These are phyloP conservation scores for Drosophila prolongata DNA, from an alignment of 2,888 invertebrate genomes.

Conservation along the genomic window DNA sequence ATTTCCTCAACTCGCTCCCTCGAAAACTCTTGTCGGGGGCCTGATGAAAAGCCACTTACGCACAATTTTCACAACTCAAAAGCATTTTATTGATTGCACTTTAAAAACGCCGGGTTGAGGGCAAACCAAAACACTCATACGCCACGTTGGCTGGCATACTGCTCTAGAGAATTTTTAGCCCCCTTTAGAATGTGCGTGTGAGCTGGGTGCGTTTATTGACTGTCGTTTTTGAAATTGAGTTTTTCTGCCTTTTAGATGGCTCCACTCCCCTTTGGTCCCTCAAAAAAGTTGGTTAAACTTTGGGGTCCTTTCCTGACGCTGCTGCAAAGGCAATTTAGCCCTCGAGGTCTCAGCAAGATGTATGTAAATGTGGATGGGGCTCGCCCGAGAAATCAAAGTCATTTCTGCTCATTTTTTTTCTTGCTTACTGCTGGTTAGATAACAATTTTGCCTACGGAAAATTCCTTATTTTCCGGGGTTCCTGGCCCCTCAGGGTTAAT, in stretches of 20 bases:
- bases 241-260: constrained; percentile 51
- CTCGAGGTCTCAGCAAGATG: constrained; percentile 48
- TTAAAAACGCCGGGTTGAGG: constrained; percentile 55
- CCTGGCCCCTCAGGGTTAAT: constrained; percentile 48
- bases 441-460: constrained; percentile 32
- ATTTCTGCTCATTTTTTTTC: constrained; percentile 51
- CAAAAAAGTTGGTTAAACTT: constrained; percentile 56
- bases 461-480: constrained; percentile 9
- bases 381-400: constrained; percentile 54
- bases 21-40: constrained; percentile 11
- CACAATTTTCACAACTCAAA: constrained; percentile 72
- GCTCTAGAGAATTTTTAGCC: constrained; percentile 19
- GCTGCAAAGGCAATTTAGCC: constrained; percentile 60
- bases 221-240: constrained; percentile 64
- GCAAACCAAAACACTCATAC: constrained; percentile 58
- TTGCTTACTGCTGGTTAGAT: constrained; percentile 39
- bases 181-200: constrained; percentile 12
- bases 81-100: constrained; percentile 72
- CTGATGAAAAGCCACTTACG: constrained; percentile 70
- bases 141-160: constrained; percentile 46
- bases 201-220: constrained; percentile 59
- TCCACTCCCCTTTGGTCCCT: not conserved
- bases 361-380: constrained; percentile 46
- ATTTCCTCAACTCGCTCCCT: constrained; percentile 8
- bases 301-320: constrained; percentile 30